Evolutionary conservation across 64 coral and sea anemone genomes (phyloP), one percentile per base, ranked within the genome.

Genomic region (Montipora foliosa): DNA sequence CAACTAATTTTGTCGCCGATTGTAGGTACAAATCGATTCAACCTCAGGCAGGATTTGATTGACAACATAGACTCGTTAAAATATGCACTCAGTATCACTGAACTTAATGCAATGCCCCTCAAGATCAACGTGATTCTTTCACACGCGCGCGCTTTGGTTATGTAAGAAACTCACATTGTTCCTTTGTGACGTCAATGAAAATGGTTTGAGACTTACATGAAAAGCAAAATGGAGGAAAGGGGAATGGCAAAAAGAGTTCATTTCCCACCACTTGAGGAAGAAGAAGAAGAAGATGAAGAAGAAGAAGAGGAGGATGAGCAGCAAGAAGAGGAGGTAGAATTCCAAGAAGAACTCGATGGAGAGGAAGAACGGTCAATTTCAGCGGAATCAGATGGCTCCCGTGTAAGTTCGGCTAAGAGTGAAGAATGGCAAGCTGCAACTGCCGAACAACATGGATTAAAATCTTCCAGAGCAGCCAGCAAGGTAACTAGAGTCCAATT

Each of bases 181-280:
- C 44, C 19, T 71, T 70, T 86, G 82, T 86, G 82, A 86, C 66
- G 60, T 86, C 82, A 71, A 15, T 12, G 4, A 19, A n/a, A 68
- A 62, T 15, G 8, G 17, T 50, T 9, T 58, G 22, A 12, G 51
- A 53, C n/a, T 47, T 6, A 47, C 25, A 44, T 19, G 53, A 57
- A 2, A 67, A 37, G 13, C 16, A 67, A 72, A 86, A 86, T 86
- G 64, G 82, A 86, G 4, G 64, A 72, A 50, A 45, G 49, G 45
- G 16, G 71, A 22, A 48, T 21, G 3, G 71, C 10, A 21, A 50
- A 72, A 2, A 21, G 45, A 21, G 19, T 50, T 6, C 2, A 19
- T 72, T 72, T 51, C 46, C 9, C 66, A 10, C 44, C 66, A 11
- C 2, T 71, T 49, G 82, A 70, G 8, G 46, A 86, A 21, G 82